These are phyloP conservation scores for Lepidurus packardi DNA, from an alignment of 1,140 invertebrate genomes.

Conservation along the genomic window DNA sequence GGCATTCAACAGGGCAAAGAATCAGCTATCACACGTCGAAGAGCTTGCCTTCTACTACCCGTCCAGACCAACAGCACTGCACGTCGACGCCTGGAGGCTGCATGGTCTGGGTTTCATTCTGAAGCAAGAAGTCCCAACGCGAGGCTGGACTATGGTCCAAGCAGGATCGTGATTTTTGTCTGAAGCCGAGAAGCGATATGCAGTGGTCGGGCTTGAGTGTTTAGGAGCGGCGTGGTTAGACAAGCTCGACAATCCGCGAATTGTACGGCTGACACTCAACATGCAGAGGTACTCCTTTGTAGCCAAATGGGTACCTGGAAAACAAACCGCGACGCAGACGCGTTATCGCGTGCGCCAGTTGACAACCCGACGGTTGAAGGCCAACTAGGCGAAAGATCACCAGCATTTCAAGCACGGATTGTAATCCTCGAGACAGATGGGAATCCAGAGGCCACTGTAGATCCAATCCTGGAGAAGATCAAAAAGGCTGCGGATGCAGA, in stretches of 20 bases:
- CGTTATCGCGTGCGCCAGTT: background rate
- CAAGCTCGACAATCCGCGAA: slow-evolving; percentile 20
- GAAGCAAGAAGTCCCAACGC: background rate
- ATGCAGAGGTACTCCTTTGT: slow-evolving; percentile 14
- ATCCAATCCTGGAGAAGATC: background rate
- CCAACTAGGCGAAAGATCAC: background rate
- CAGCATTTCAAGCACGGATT: background rate
- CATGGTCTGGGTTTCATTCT: background rate
- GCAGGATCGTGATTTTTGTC: slow-evolving; percentile 1
- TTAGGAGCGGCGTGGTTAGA: background rate
- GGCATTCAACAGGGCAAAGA: background rate
- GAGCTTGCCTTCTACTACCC: slow-evolving; percentile 12
- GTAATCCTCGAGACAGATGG: background rate
- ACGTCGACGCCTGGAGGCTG: background rate
- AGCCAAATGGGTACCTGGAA: background rate
- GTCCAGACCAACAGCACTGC: background rate
- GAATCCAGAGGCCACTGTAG: background rate
- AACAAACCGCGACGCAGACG: background rate
- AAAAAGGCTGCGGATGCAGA: background rate
- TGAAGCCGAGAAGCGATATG: slow-evolving; percentile 7
- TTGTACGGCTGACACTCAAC: background rate
- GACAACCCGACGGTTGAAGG: background rate
- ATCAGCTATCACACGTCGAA: background rate
- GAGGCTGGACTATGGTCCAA: background rate
- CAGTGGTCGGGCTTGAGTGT: slow-evolving; percentile 28